Evolutionary conservation across 2,888 invertebrate species (phyloP), one percentile per base, ranked within the genome.

Genomic region (Nemotelus pantherinus): DNA sequence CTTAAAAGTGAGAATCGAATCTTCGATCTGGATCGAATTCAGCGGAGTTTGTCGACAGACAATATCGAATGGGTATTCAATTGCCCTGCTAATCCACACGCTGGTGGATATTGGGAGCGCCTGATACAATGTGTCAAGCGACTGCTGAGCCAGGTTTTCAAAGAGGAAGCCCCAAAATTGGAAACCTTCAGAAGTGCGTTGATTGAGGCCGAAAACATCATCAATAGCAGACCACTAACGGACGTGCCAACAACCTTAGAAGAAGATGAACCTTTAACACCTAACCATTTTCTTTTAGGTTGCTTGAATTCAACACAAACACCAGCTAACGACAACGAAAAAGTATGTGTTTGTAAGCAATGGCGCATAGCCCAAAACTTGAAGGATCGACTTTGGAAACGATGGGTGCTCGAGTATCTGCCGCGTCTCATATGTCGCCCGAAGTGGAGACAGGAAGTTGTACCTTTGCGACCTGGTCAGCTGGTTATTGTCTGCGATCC

Each of bases 31-130:
- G 53, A 53, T 10, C 6, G 53, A 1, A 53, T 53, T 53, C 53
- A 53, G 53, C 53, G 53, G 53, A 53, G 53, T 53, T 53, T 53
- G 1, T 53, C 53, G 53, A 53, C 53, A 53, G 53, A 53, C 1
- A 53, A 53, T 53, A 53, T 53, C 53, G 53, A 6, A 6, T 10
- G 6, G 25, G 65, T 63, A 3, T 81, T 81, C 64, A 82, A 80
- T 60, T 78, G 77, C 2, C 80, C 80, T n/a, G 47, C 63, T 3
- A 58, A 80, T 41, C 81, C 80, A 2, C 60, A 71, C 25, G 80
- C 80, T 70, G 82, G 81, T 3, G 82, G 82, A 0, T 75, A 78
- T 43, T 58, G 60, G 60, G 80, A 82, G 72, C 74, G 80, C 2
- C 65, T 81, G 10, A 72, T 82, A 0, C 57, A 78, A 2, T 79